Evolutionary conservation across 2,797 vertebrate species (phyloP), one percentile per base, ranked within the genome.

Genomic region (Oreochromis grahami): DNA sequence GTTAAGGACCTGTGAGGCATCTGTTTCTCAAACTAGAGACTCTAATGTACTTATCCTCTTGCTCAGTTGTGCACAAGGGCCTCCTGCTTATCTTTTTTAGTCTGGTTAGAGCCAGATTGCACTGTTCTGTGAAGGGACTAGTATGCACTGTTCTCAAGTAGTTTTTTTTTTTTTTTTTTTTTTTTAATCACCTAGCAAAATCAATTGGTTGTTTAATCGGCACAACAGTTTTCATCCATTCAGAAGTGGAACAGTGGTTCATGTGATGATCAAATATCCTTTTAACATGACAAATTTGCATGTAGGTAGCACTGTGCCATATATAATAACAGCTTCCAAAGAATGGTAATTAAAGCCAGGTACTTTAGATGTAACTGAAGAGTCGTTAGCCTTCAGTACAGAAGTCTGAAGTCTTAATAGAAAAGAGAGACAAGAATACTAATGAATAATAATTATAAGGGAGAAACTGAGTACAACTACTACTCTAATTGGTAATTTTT

Each of bases 111-210:
- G 14, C 8, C 41, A 48, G 68, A 45, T 45, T 72, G 68, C 24
- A 45, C 65, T 70, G 65, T 45, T 45, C 41, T 70, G 21, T 70
- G 65, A 70, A 29, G 65, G 65, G 65, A 70, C 5, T 45, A 70
- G 21, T 70, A 45, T 10, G 24, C 41, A 70, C 65, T 45, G 24
- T 45, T 19, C 41, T 70, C 17, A 63, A 60, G 29, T 19, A 0
- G 32, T n/a, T 63, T 36, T 63, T 41, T 24, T 0, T 0, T 1
- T 24, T 68, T 65, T 24, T 0, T 0, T 1, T 24, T 68, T 65
- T 21, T 21, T 65, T 41, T 65, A 17, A 58, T 70, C 41, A 70
- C 9, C 21, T 12, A 8, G 24, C 53, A 55, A 55, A 53, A 26
- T 14, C 6, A 7, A 14, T 24, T 53, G 53, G 6, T 55, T 53